Evolutionary conservation across 2,113 vertebrate species (phyloP), one percentile per base, ranked within the genome.

Genomic region (Seriola dumerili): DNA sequence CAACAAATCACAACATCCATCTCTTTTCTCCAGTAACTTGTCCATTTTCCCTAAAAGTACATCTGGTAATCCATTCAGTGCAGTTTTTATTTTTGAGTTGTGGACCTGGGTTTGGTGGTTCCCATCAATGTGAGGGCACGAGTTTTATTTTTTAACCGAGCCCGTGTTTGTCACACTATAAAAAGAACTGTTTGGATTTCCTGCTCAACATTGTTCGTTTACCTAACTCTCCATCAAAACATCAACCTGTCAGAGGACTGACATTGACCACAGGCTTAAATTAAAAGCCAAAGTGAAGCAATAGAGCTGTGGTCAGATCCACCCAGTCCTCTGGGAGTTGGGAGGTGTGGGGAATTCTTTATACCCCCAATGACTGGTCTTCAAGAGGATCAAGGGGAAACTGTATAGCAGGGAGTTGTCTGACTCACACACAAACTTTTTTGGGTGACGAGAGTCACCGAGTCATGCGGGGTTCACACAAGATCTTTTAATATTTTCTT

Each of bases 341-440:
- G 42, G 25, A 29, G 21, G 34, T 12, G 23, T 46, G 6, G 9
- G 13, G 25, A 25, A 19, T 21, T 52, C 25, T 46, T 17, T 1
- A n/a, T 17, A 25, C 13, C 19, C 50, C 19, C 12, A 59, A 23
- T 11, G 14, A 38, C 32, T 16, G 19, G 36, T 1, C 38, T 46
- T 58, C 50, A 65, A 42, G 40, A 2, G 48, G 29, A 78, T 73
- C 55, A 19, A 16, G 5, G 17, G 36, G 3, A 75, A 70, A 34
- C 42, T 42, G 2, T 34, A 52, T 32, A 29, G 58, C 23, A 57
- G 62, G 38, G 36, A 76, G 75, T 55, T 72, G 16, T 32, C 69
- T 73, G 62, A 38, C 58, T 75, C 58, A 21, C 8, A 42, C 16
- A n/a, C 36, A 66, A 66, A 55, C 40, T 74, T 52, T 55, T 54